Percentiles rank a stretch among this genome's conserved stretches.
phyloP scores from a whole-genome alignment of 2,888 invertebrate genomes.

The Drosophila ezoana region DNA sequence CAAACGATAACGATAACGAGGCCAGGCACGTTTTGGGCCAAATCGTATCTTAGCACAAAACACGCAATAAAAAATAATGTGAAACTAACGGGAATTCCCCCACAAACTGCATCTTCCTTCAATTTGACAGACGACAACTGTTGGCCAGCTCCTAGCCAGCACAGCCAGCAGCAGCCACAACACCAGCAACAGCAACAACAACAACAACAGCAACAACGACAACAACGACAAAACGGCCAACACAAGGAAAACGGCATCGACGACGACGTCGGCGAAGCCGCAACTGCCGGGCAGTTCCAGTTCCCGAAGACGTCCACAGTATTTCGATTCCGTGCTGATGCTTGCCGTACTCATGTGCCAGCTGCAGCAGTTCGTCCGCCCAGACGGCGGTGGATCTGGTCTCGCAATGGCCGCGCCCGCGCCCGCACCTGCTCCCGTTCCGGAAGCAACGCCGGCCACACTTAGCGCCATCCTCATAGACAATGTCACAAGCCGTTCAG shows the following conservation, averaged over 20 bases:
- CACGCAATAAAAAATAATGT: not conserved
- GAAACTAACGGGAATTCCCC: constrained; percentile 44
- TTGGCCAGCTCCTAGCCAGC: constrained; percentile 75
- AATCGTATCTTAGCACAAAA: constrained; percentile 15
- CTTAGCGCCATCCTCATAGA: not conserved
- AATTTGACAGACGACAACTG: constrained; percentile 68
- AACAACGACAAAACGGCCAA: constrained; percentile 77
- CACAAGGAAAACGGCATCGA: constrained; percentile 38
- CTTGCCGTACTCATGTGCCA: constrained; percentile 60
- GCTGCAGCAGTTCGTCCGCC: constrained; percentile 39
- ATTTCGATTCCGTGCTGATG: constrained; percentile 35
- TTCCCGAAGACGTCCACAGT: constrained; percentile 39
- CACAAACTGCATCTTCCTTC: not conserved
- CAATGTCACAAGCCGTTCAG: not conserved
- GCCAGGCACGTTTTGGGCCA: constrained; percentile 49
- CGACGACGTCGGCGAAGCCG: constrained; percentile 43
- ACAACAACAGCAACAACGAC: constrained; percentile 44
- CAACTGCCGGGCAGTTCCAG: constrained; percentile 25
- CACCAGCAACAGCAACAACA: constrained; percentile 32
- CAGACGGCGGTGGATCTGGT: constrained; percentile 6
- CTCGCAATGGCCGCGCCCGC: constrained; percentile 28
- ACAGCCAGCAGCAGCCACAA: constrained; percentile 32
- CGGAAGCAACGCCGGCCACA: not conserved
- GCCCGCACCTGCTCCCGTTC: not conserved
- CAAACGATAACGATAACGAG: constrained; percentile 48